Base-by-base conservation (phyloP, 2,113 vertebrate genomes). In the Pandion haliaetus region DNA sequence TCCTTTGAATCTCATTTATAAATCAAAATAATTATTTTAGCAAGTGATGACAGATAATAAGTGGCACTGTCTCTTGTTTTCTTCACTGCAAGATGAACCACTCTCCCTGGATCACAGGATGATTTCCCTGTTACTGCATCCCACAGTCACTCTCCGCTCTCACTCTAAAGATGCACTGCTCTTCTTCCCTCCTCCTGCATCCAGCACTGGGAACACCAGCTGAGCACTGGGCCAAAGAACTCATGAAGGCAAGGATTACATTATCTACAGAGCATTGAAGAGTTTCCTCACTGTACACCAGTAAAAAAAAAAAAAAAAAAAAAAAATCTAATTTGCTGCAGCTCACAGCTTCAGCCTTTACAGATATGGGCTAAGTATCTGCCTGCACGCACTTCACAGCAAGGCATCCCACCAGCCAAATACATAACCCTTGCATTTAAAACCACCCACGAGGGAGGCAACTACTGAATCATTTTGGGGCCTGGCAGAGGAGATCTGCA, bases 381-480 rank as follows among this genome's bases (percentile, higher is more conserved):
- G 69, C 80, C 63, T 86, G 90, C 65, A 83, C 69, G 67, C 72
- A 45, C 52, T 86, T 93, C 94, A 84, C 86, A 94, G 88, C 86
- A 95, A 93, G 95, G 59, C 69, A 65, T 84, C 96, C 86, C 90
- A 93, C 78, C 76, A 88, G 88, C 69, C 63, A 91, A 82, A 88
- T 73, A 62, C 49, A 67, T 83, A 95, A 88, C 59, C 44, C 65
- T 81, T 63, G 38, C 59, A 81, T 67, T 92, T 94, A 72, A 95
- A 97, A 63, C 63, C 82, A 88, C 74, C 72, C 76, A 88, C 24
- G 4, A 66, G 71, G 61, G 44, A 88, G 17, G 47, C 29, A 90
- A 67, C 50, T 63, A 86, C 4, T 86, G 92, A 88, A 88, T 93
- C 44, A 71, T 52, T 91, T 15, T 40, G 57, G 44, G 14, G 57